Percentiles rank a stretch among this genome's conserved stretches.
Evolutionary conservation across 2,888 invertebrate species (phyloP).

Genomic region (Lucinisca nassula): DNA sequence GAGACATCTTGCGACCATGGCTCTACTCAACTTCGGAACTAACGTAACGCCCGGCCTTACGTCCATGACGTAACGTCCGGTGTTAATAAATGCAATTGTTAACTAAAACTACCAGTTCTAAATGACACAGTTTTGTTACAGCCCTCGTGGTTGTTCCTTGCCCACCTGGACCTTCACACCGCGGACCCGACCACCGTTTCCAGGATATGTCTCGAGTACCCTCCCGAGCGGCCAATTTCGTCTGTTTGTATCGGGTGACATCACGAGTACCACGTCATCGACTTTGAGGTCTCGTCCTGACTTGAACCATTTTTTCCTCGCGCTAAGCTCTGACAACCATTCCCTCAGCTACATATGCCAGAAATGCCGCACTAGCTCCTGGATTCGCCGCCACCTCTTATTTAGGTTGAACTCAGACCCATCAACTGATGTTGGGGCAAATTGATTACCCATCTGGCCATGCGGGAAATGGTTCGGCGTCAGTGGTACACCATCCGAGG

Average conservation of each 20-base stretch:
- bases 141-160: background rate
- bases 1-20: background rate
- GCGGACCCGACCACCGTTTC: conserved; percentile 25
- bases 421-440: conserved; percentile 42
- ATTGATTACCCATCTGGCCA: conserved; percentile 49
- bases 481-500: no score
- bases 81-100: background rate
- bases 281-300: conserved; percentile 26
- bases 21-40: background rate
- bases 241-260: conserved; percentile 24
- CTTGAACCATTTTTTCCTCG: conserved; percentile 41
- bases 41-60: background rate
- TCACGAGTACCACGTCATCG: no score
- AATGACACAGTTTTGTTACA: conserved; percentile 15
- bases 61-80: background rate
- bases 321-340: conserved; percentile 19
- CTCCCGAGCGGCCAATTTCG: conserved; percentile 47
- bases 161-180: background rate
- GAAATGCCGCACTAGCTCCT: no score
- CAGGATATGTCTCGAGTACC: conserved; percentile 13
- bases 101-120: background rate
- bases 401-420: no score
- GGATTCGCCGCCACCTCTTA: no score
- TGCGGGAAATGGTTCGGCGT: no score
- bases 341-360: conserved; percentile 20